Conservation (phyloP, 2,797 vertebrate genomes). For the Luscinia megarhynchos region DNA sequence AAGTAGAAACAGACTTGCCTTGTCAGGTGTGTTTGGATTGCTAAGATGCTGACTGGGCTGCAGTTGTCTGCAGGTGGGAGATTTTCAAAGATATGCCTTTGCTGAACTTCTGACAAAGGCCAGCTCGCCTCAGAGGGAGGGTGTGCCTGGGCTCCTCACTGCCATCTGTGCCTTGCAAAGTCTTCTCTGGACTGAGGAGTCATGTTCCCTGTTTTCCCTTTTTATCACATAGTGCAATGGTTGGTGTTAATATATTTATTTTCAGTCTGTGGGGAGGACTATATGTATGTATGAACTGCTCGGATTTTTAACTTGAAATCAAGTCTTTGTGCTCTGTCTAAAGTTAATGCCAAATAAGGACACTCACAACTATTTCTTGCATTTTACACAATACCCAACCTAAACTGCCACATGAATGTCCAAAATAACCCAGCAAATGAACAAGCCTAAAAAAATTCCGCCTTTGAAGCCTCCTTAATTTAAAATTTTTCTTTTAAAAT, state of each 20-base stretch:
- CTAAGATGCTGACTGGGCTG: neutral
- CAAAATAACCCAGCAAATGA: neutral
- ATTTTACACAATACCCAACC: neutral
- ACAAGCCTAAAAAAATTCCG: neutral
- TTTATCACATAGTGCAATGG: neutral
- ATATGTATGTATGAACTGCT: neutral
- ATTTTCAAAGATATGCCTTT: neutral
- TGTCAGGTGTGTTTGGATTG: neutral
- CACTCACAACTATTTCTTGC: neutral
- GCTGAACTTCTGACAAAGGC: neutral
- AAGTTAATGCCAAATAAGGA: neutral
- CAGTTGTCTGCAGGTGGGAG: neutral
- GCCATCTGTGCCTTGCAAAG: neutral
- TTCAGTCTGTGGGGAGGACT: neutral
- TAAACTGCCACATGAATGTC: neutral
- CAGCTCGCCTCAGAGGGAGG: neutral
- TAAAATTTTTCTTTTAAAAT: constrained; percentile 18
- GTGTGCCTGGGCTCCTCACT: neutral
- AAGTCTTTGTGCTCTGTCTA: neutral
- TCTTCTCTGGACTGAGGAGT: neutral
- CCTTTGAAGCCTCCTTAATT: constrained; percentile 8
- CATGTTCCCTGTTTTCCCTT: neutral
- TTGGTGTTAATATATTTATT: neutral
- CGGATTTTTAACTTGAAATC: neutral
- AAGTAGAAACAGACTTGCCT: neutral